phyloP scores from a whole-genome alignment of 2,888 invertebrate genomes.

The Acleris sparsana region DNA sequence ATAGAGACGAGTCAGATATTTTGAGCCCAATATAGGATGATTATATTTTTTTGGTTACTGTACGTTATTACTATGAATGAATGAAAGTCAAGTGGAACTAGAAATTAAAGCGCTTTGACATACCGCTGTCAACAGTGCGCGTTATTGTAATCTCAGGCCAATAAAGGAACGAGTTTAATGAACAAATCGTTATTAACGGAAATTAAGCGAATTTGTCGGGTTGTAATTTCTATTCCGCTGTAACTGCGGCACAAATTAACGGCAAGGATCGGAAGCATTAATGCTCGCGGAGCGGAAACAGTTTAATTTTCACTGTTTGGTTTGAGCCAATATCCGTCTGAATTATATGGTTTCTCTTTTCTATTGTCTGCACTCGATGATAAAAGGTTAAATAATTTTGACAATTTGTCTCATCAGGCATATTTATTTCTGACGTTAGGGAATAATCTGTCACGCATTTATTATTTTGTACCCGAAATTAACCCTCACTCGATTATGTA shows the following conservation, averaged over 20 bases:
- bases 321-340: slow-evolving; percentile 2
- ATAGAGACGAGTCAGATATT: no score
- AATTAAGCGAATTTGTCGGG: slow-evolving; percentile 62
- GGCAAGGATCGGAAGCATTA: slow-evolving; percentile 55
- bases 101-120: neutral
- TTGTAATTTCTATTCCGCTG: slow-evolving; percentile 61
- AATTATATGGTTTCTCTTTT: neutral
- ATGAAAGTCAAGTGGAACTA: no score
- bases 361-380: neutral
- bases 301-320: slow-evolving; percentile 75
- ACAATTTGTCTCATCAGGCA: neutral
- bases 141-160: slow-evolving; percentile 50
- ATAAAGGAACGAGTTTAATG: slow-evolving; percentile 57
- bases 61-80: no score
- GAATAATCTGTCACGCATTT: slow-evolving; percentile 31
- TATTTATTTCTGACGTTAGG: slow-evolving; percentile 20
- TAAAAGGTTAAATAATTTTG: neutral
- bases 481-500: slow-evolving; percentile 36
- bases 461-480: slow-evolving; percentile 30
- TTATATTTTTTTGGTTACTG: no score
- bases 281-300: slow-evolving; percentile 67
- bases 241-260: slow-evolving; percentile 56
- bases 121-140: slow-evolving; percentile 45
- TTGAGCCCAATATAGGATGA: no score
- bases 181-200: slow-evolving; percentile 61